phyloP scores from a whole-genome alignment of 2,888 invertebrate species.

The Barypeithes pellucidus region DNA sequence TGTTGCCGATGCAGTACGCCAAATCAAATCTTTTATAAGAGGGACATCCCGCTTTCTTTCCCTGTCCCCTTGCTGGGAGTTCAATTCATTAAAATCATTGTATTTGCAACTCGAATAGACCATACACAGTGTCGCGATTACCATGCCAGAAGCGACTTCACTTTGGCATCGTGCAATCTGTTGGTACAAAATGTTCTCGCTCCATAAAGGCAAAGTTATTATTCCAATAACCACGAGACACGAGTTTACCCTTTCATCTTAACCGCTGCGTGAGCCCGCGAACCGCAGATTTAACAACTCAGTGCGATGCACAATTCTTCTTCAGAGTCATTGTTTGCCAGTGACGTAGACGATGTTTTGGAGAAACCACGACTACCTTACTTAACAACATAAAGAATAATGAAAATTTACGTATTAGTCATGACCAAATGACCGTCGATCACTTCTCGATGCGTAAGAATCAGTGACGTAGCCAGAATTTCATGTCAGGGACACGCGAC shows the following conservation, averaged over 20 bases:
- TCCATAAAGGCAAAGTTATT: conserved; percentile 25
- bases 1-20: no score
- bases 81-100: neutral
- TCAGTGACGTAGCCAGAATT: no score
- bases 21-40: no score
- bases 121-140: neutral
- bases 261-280: conserved; percentile 22
- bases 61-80: no score
- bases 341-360: neutral
- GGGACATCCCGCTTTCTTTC: no score
- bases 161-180: conserved; percentile 13
- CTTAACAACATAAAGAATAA: no score
- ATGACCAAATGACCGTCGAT: no score
- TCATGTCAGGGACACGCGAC: no score
- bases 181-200: conserved; percentile 18
- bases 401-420: no score
- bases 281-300: conserved; percentile 13
- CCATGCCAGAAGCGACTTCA: neutral
- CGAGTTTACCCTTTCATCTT: conserved; percentile 23
- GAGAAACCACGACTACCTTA: neutral
- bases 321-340: neutral
- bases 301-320: conserved; percentile 11
- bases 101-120: neutral
- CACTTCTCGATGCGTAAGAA: no score
- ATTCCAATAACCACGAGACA: conserved; percentile 30